These are phyloP conservation scores for Dexiosoma caninum DNA, from an alignment of 2,888 invertebrate genomes.

Conservation along the genomic window DNA sequence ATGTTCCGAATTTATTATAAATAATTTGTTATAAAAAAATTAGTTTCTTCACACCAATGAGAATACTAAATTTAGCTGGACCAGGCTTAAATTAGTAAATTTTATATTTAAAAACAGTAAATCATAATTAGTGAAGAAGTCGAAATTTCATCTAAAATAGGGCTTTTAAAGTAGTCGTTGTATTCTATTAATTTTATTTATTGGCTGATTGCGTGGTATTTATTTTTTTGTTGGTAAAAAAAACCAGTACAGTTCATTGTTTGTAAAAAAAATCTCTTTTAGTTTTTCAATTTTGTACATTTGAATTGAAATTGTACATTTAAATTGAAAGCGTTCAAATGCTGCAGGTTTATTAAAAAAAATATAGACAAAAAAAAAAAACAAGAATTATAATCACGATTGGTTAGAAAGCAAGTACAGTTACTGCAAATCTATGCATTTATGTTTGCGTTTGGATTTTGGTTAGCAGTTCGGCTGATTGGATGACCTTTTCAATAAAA, in stretches of 20 bases:
- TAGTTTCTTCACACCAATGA: no score
- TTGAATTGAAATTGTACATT: neutral
- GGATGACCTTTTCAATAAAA: neutral
- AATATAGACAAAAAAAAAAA: no score
- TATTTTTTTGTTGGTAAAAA: neutral
- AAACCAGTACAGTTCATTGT: neutral
- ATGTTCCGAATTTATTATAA: no score
- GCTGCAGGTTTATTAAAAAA: neutral
- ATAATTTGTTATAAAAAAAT: no score
- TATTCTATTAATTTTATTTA: no score
- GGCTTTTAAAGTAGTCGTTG: no score
- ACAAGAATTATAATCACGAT: neutral
- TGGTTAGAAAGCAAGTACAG: neutral
- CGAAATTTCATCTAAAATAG: no score
- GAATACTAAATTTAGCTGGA: no score
- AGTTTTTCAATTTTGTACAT: neutral
- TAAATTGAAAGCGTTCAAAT: neutral
- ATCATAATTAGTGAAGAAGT: no score
- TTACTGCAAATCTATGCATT: neutral
- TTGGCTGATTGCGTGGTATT: no score
- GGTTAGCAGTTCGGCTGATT: neutral
- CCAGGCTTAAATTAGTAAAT: no score
- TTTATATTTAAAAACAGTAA: no score
- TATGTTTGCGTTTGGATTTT: neutral
- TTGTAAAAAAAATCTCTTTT: neutral